A percentile compares a stretch with the other conserved stretches of the same genome.
These are phyloP conservation scores for Platichthys stellatus DNA, from an alignment of 2,113 vertebrate genomes.

Conservation along the genomic window DNA sequence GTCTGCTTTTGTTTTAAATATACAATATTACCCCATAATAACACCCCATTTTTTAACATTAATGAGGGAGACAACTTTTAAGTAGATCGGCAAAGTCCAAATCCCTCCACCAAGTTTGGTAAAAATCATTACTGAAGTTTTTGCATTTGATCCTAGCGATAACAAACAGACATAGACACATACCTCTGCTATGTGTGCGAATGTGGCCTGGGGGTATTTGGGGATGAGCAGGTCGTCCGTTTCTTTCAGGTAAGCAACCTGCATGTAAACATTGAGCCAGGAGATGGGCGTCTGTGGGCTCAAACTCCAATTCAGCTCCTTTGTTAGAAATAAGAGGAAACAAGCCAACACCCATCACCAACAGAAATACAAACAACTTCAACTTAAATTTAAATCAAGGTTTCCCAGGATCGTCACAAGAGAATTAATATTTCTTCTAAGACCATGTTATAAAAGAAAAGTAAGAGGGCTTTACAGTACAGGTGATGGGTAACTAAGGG, in stretches of 20 bases:
- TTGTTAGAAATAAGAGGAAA: slow-evolving; percentile 4
- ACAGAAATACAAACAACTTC: neutral
- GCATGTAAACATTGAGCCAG: slow-evolving; percentile 98
- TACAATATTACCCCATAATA: no score
- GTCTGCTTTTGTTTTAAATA: neutral
- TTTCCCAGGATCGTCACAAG: neutral
- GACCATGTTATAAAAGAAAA: neutral
- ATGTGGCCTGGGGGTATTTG: slow-evolving; percentile 91
- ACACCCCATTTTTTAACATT: no score
- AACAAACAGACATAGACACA: neutral
- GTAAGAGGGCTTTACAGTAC: neutral
- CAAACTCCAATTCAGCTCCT: slow-evolving; percentile 95
- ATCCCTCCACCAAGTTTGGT: no score
- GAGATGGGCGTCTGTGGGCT: slow-evolving; percentile 93
- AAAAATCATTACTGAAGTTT: no score
- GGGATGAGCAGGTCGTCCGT: slow-evolving; percentile 86
- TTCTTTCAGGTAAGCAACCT: slow-evolving; percentile 91
- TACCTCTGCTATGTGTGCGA: slow-evolving; percentile 94
- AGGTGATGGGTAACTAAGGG: no score
- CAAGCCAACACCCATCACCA: neutral
- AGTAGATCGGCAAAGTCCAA: neutral
- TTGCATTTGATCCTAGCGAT: no score
- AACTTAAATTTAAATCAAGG: neutral
- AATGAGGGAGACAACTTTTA: neutral
- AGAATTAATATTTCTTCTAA: neutral